Evolutionary conservation across 2,797 vertebrate species (phyloP), one percentile per base, ranked within the genome.

Genomic region (Scyliorhinus canicula): DNA sequence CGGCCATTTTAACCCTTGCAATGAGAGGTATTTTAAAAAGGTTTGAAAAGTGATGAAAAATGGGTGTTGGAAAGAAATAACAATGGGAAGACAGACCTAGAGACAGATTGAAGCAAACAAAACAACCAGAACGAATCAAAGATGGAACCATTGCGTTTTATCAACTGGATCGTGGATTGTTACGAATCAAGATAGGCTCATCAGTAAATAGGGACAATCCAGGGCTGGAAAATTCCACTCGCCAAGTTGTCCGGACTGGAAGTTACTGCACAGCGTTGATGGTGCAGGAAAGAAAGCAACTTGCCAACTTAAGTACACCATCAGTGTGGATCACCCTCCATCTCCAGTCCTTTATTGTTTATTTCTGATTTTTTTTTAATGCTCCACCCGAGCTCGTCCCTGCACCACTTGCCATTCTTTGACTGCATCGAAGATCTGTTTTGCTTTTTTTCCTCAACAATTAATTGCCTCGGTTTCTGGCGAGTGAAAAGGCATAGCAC

Each of bases 41-140:
- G 21, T 65, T 65, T 44, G 5, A 74, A 74, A 69, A 71, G 93
- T 94, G 67, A 94, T 55, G 69, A 74, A 16, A 52, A 52, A 55
- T 69, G 93, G 11, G 47, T 74, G 19, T 74, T 35, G 50, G 93
- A 19, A 52, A 94, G 44, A 93, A 93, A 93, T 26, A 44, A 31
- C 16, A 50, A 93, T 35, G 63, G 50, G 47, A 69, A 69, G 93
- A 93, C 40, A 69, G 28, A 52, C 31, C 65, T 35, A 55, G 44
- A 69, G 93, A 94, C 14, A 94, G 65, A n/a, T 94, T 16, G 31
- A 71, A 71, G 93, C 93, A 94, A 94, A 74, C 93, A 94, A 47
- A 94, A 94, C 55, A 52, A 52, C 52, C 47, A 94, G 26, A 94
- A 74, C 44, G 31, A 52, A 94, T 94, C 28, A 71, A n/a, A 91